phyloP scores from a whole-genome alignment of 2,797 vertebrate species.

The Euthynnus affinis region DNA sequence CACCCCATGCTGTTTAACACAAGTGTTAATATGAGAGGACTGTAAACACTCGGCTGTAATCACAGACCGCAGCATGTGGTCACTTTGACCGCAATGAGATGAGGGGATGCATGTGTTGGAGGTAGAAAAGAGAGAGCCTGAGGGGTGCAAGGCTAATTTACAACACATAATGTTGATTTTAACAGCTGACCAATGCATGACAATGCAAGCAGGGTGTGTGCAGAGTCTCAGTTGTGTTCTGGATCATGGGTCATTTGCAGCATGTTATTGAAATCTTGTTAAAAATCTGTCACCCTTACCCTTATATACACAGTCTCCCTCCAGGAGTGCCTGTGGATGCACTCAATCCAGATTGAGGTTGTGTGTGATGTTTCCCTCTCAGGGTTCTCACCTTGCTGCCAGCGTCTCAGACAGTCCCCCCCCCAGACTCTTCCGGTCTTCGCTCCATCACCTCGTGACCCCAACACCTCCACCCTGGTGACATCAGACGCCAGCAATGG shows the following conservation, averaged over 20 bases:
- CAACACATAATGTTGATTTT: slow-evolving; percentile 38
- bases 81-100: slow-evolving; percentile 50
- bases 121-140: slow-evolving; percentile 52
- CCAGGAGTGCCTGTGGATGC: slow-evolving; percentile 12
- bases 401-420: slow-evolving; percentile 24
- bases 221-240: slow-evolving; percentile 28
- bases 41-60: slow-evolving; percentile 83
- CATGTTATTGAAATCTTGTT: slow-evolving; percentile 49
- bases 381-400: slow-evolving; percentile 23
- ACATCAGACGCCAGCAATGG: slow-evolving; percentile 74
- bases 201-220: slow-evolving; percentile 8
- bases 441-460: neutral
- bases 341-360: slow-evolving; percentile 10
- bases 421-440: slow-evolving; percentile 12
- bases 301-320: slow-evolving; percentile 15
- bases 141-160: slow-evolving; percentile 43
- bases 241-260: slow-evolving; percentile 40
- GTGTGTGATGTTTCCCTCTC: slow-evolving; percentile 29
- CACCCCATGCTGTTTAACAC: slow-evolving; percentile 84
- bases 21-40: slow-evolving; percentile 83
- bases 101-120: slow-evolving; percentile 63
- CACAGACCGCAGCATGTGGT: slow-evolving; percentile 68
- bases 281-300: slow-evolving; percentile 16
- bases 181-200: slow-evolving; percentile 45
- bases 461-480: slow-evolving; percentile 54